A percentile compares a stretch with the other conserved stretches of the same genome.
These are phyloP conservation scores for Diplosoma virens DNA, from an alignment of 23 tunicate species.

Conservation along the genomic window DNA sequence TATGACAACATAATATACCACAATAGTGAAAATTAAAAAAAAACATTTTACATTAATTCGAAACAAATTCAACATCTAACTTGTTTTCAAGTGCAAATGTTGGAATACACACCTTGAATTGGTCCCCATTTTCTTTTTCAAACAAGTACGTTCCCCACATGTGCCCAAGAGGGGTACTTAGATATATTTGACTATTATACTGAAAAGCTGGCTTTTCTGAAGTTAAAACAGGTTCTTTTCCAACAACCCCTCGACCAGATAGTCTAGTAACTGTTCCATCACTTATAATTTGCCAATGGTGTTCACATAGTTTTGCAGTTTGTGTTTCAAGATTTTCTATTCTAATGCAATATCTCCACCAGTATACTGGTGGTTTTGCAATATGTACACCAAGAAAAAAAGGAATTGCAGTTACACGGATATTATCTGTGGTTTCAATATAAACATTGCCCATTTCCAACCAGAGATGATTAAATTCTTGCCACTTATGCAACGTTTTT, in stretches of 20 bases:
- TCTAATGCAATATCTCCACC: conserved; percentile 92
- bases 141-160: conserved; percentile 87
- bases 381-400: conserved; percentile 69
- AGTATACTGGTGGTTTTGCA: not conserved
- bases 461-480: conserved; percentile 63
- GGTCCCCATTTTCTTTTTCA: conserved; percentile 72
- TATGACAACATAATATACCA: too few species aligned
- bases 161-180: conserved; percentile 69
- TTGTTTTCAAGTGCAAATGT: conserved; percentile 76
- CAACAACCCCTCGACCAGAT: conserved; percentile 86
- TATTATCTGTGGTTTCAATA: conserved; percentile 71
- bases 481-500: conserved; percentile 67
- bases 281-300: conserved; percentile 89
- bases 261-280: conserved; percentile 83
- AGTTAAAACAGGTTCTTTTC: conserved; percentile 79
- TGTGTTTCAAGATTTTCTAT: conserved; percentile 69
- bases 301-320: conserved; percentile 44
- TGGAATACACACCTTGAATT: conserved; percentile 76
- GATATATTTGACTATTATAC: conserved; percentile 73
- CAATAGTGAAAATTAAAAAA: too few species aligned
- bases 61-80: not conserved
- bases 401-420: conserved; percentile 89
- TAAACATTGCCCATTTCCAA: conserved; percentile 82
- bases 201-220: conserved; percentile 79
- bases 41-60: not conserved